A percentile compares a stretch with the other conserved stretches of the same genome.
These are phyloP conservation scores for Aromia moschata DNA, from an alignment of 2,888 invertebrate species.

Conservation along the genomic window DNA sequence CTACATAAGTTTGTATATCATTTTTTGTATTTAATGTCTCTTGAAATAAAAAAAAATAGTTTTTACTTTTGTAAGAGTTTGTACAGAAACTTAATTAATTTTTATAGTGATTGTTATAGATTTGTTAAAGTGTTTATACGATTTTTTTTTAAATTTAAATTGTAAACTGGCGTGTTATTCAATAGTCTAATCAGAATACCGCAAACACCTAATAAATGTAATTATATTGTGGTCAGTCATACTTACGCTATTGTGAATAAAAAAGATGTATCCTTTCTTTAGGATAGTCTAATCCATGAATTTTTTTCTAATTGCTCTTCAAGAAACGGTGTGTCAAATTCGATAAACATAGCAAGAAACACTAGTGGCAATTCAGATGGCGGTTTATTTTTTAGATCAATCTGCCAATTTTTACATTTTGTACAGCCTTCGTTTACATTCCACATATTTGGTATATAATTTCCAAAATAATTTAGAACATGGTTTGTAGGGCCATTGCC, in stretches of 20 bases:
- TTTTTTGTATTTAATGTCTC: too few species aligned
- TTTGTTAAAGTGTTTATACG: too few species aligned
- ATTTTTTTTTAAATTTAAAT: too few species aligned
- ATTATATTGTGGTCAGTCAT: too few species aligned
- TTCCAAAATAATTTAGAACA: constrained; percentile 83
- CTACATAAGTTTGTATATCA: too few species aligned
- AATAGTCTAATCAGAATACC: too few species aligned
- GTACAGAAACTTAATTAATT: too few species aligned
- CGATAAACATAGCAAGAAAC: constrained; percentile 81
- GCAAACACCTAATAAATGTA: too few species aligned
- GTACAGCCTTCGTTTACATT: constrained; percentile 77
- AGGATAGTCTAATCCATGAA: constrained; percentile 84
- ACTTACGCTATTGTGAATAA: constrained; percentile 79
- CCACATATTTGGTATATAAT: constrained; percentile 91
- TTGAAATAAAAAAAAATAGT: too few species aligned
- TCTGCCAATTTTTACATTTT: constrained; percentile 73
- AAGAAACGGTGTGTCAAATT: constrained; percentile 89
- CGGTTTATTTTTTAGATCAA: constrained; percentile 61
- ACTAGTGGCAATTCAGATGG: constrained; percentile 72
- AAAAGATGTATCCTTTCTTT: constrained; percentile 85
- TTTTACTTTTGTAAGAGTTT: too few species aligned
- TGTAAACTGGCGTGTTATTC: too few species aligned
- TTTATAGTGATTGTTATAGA: too few species aligned
- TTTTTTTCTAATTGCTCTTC: constrained; percentile 83
- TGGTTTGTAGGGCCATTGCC: constrained; percentile 93